Base-by-base conservation (phyloP, 2,888 invertebrate species). In the Tridacna gigas region DNA sequence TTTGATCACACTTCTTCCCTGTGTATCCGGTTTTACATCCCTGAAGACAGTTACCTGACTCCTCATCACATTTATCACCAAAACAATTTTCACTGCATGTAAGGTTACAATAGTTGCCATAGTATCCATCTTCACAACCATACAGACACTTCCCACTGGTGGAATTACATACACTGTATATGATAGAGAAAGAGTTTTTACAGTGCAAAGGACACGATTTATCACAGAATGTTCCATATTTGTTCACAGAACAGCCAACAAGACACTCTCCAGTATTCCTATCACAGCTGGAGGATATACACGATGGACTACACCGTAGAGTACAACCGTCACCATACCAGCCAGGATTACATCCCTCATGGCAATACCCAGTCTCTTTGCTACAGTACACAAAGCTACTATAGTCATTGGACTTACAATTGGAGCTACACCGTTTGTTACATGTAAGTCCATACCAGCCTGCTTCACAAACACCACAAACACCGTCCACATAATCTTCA, bases 181-280 rank as follows among this genome's bases (percentile, higher is more conserved):
- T 77, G 7, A 80, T 77, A 15, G 67, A 73, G 28, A 74, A n/a
- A 0, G 77, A 28, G 47, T 84, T 60, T 20, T n/a, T 56, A 71
- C 89, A 87, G 63, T 87, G 80, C 7, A 69, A 47, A 45, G 89
- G 87, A 61, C 90, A 90, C 45, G 75, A 71, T 18, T 77, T 28
- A 26, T 89, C 79, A 85, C 90, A 90, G 12, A 80, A 73, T 3
- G 48, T 51, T n/a, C 90, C 90, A 66, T 82, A 89, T 77, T 79
- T 84, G 56, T 80, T 77, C 2, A 61, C 37, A 25, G 81, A 66
- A 83, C 90, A 90, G 13, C 87, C 88, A 45, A 65, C 51, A 13
- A 28, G 28, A 73, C 90, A 90, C 0, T 69, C 56, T 9, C 90
- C 90, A n/a, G 80, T 79, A 20, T 74, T 66, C 66, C 79, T 74